Conservation (phyloP, 2,888 invertebrate species). For the Bombylius major region DNA sequence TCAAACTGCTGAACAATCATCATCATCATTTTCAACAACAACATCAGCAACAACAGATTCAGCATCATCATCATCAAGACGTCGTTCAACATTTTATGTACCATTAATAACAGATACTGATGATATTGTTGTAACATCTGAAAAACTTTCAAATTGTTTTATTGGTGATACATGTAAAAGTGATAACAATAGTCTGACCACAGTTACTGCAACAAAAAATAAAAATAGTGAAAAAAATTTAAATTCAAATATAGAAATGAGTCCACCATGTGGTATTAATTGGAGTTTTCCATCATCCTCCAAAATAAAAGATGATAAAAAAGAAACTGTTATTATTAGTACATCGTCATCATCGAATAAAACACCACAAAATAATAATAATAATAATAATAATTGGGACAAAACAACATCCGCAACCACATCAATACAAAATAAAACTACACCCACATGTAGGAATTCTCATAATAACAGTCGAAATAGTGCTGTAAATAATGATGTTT, state of each 20-base stretch:
- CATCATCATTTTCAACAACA: not conserved
- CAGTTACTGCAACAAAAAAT: not conserved
- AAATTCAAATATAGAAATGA: constrained; percentile 3
- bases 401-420: not conserved
- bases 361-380: not conserved
- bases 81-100: constrained; percentile 65
- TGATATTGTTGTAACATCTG: constrained; percentile 8
- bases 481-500: constrained; percentile 13
- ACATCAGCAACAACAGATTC: constrained; percentile 12
- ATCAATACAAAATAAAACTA: not conserved
- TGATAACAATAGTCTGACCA: not conserved
- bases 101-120: constrained; percentile 41
- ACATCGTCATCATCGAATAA: not conserved
- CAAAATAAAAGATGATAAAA: not conserved
- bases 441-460: not conserved
- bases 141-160: constrained; percentile 3
- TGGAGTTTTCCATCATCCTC: constrained; percentile 23
- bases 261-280: constrained; percentile 32
- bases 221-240: not conserved
- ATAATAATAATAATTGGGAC: not conserved
- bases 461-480: not conserved
- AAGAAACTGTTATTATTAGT: not conserved
- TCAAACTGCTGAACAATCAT: constrained; percentile 20
- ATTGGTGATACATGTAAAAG: not conserved
- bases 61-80: constrained; percentile 35